These are phyloP conservation scores for Catocala nupta DNA, from an alignment of 2,888 invertebrate species.

Conservation along the genomic window DNA sequence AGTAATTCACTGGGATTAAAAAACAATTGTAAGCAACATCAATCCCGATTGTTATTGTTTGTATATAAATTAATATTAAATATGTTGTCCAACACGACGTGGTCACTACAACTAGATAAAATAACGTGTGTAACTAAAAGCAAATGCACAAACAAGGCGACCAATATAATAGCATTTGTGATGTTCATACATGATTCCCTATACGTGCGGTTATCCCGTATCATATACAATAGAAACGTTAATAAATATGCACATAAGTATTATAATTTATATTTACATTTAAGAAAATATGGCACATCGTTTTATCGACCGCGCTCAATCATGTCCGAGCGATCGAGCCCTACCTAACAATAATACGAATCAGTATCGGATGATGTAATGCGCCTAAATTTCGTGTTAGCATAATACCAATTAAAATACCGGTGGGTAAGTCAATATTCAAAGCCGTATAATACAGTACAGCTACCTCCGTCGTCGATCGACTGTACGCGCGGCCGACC, in stretches of 20 bases:
- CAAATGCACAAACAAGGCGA: constrained; percentile 84
- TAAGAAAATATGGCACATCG: constrained; percentile 87
- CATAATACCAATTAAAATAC: constrained; percentile 86
- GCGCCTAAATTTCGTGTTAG: constrained; percentile 77
- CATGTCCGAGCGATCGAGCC: constrained; percentile 67
- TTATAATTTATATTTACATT: constrained; percentile 86
- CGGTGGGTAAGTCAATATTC: constrained; percentile 85
- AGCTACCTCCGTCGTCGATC: constrained; percentile 65
- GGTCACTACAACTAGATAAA: constrained; percentile 54
- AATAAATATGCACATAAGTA: constrained; percentile 85
- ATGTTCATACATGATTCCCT: constrained; percentile 71
- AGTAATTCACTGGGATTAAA: constrained; percentile 39
- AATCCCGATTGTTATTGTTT: constrained; percentile 35
- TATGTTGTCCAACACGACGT: constrained; percentile 47
- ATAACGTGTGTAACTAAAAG: constrained; percentile 73
- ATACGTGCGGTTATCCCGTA: constrained; percentile 63
- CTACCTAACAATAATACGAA: constrained; percentile 65
- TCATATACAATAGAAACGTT: constrained; percentile 73
- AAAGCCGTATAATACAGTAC: constrained; percentile 71
- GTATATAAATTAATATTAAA: constrained; percentile 35
- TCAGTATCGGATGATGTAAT: constrained; percentile 69
- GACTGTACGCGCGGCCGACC: constrained; percentile 75
- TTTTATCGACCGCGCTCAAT: constrained; percentile 80
- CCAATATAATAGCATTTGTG: constrained; percentile 74
- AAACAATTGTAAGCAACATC: constrained; percentile 29